A percentile compares a stretch with the other conserved stretches of the same genome.
phyloP scores from a whole-genome alignment of 2,113 vertebrate species.

The Triplophysa tibetana region DNA sequence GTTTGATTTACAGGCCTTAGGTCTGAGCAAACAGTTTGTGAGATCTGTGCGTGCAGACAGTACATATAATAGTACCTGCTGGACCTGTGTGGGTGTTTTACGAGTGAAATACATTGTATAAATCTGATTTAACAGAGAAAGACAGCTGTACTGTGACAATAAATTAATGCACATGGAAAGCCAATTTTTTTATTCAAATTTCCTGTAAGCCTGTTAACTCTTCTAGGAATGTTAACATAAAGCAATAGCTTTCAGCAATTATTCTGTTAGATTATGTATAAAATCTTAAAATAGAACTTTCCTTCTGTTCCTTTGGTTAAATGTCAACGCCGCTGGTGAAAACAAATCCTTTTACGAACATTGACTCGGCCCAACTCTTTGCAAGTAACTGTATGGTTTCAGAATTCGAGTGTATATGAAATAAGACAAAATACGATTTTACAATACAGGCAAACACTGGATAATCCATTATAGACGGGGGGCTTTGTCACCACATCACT shows the following conservation, averaged over 20 bases:
- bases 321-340: neutral
- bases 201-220: neutral
- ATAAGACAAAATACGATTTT: neutral
- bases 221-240: neutral
- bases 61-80: neutral
- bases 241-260: neutral
- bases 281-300: neutral
- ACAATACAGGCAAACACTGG: neutral
- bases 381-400: neutral
- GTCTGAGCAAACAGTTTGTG: neutral
- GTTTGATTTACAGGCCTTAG: slow-evolving; percentile 26
- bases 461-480: neutral
- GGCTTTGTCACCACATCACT: neutral
- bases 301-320: neutral
- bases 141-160: neutral
- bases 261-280: neutral
- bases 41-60: neutral
- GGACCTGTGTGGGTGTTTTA: neutral
- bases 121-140: neutral
- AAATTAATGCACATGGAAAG: neutral
- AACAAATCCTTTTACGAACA: neutral
- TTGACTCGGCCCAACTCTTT: neutral
- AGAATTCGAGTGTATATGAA: neutral
- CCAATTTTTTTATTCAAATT: neutral
- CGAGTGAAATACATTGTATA: neutral